phyloP scores from a whole-genome alignment of 2,113 vertebrate genomes.

The Tauraco erythrolophus region DNA sequence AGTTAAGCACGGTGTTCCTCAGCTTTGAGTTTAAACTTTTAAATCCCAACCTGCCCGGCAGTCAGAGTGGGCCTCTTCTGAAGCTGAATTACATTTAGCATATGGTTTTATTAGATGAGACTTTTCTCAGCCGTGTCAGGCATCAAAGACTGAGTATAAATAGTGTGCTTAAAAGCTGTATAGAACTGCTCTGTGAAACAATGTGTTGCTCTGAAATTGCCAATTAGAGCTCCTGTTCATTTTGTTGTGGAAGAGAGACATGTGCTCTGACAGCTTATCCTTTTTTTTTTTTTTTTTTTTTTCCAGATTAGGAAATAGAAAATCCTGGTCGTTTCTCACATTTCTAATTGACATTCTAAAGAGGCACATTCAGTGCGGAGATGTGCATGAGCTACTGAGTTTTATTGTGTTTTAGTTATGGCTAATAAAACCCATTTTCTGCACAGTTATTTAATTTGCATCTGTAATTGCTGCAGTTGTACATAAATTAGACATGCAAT shows the following conservation, averaged over 20 bases:
- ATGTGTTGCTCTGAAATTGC: constrained; percentile 16
- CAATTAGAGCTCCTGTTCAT: neutral
- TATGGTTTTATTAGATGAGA: constrained; percentile 20
- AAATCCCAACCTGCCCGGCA: neutral
- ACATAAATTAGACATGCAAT: constrained; percentile 66
- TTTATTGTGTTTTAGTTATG: constrained; percentile 62
- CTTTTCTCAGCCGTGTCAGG: neutral
- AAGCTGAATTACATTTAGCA: neutral
- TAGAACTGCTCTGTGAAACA: constrained; percentile 25
- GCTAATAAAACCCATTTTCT: constrained; percentile 68
- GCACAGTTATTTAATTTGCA: constrained; percentile 66
- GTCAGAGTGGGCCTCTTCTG: neutral
- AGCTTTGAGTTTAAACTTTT: neutral
- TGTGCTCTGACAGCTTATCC: neutral
- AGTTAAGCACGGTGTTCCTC: neutral
- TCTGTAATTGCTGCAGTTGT: constrained; percentile 56
- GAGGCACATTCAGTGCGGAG: neutral
- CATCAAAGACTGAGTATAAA: constrained; percentile 16
- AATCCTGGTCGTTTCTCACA: neutral
- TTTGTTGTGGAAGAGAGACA: neutral
- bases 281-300: neutral
- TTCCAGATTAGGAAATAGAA: neutral
- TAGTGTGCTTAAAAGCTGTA: constrained; percentile 26
- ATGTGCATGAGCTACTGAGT: constrained; percentile 33
- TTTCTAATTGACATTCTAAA: constrained; percentile 47